These are phyloP conservation scores for Nothoprocta pentlandii DNA, from an alignment of 2,113 vertebrate genomes.

Conservation along the genomic window DNA sequence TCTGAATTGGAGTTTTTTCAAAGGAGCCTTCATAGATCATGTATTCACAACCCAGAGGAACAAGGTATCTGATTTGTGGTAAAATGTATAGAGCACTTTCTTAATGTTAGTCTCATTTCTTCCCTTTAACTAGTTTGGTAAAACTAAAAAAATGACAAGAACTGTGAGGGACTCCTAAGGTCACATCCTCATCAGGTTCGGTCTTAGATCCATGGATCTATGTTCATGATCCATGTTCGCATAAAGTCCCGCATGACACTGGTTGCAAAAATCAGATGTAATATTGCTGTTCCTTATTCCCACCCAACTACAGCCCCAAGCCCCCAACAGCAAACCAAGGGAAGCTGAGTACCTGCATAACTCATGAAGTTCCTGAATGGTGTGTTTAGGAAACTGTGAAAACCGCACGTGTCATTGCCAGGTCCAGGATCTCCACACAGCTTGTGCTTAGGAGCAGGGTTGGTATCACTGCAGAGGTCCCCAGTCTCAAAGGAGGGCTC, in stretches of 20 bases:
- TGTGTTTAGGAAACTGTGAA: conserved; percentile 88
- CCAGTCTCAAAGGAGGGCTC: conserved; percentile 96
- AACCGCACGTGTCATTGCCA: conserved; percentile 94
- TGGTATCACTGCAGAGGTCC: conserved; percentile 95
- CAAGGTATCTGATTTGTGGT: neutral
- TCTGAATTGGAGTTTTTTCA: neutral
- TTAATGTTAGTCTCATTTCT: conserved; percentile 2
- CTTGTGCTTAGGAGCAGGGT: conserved; percentile 95
- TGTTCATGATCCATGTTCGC: neutral
- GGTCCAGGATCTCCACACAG: conserved; percentile 91
- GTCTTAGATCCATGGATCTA: neutral
- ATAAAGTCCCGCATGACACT: neutral
- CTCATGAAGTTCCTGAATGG: conserved; percentile 99
- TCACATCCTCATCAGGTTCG: neutral
- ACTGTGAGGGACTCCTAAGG: neutral
- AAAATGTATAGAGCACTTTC: conserved; percentile 2
- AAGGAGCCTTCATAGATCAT: neutral
- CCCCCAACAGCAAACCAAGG: neutral
- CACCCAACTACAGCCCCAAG: neutral
- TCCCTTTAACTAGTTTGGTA: neutral
- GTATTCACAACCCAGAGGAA: neutral
- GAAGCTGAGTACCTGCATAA: conserved; percentile 87
- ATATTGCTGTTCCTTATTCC: neutral
- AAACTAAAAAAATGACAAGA: neutral
- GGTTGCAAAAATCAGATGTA: neutral